These are phyloP conservation scores for Typhlichthys eigenmanni DNA, from an alignment of 2,797 vertebrate species.

Conservation along the genomic window DNA sequence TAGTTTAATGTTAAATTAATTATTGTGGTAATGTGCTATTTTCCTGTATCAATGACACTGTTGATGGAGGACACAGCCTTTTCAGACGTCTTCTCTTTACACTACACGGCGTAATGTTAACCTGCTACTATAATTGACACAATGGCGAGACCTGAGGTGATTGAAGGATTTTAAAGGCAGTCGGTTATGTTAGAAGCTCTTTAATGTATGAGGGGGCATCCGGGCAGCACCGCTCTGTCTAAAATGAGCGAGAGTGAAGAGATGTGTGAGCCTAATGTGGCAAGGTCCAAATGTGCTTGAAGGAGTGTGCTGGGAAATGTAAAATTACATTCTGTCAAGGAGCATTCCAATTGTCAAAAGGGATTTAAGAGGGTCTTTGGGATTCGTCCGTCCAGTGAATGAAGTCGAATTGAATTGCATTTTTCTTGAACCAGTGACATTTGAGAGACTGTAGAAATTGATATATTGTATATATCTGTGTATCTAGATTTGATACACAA, in stretches of 20 bases:
- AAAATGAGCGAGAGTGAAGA: constrained; percentile 11
- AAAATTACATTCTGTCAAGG: neutral
- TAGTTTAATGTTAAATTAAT: too few species aligned
- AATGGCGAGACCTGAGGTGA: constrained; percentile 10
- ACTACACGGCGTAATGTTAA: constrained; percentile 33
- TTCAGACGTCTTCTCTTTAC: constrained; percentile 11
- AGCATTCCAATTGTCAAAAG: neutral
- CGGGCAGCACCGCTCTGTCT: constrained; percentile 10
- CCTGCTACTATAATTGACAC: constrained; percentile 31
- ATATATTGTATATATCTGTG: too few species aligned
- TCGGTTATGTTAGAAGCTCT: constrained; percentile 28
- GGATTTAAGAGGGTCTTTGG: neutral
- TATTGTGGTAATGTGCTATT: too few species aligned
- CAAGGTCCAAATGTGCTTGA: constrained; percentile 7
- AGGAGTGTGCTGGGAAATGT: neutral
- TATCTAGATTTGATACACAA: neutral
- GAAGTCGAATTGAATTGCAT: neutral
- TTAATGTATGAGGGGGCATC: constrained; percentile 5
- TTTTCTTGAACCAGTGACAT: neutral
- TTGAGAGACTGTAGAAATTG: neutral
- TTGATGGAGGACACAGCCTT: constrained; percentile 29
- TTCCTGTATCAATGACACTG: neutral
- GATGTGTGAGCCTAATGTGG: constrained; percentile 1
- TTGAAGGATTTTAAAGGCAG: constrained; percentile 25
- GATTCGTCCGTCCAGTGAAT: neutral